These are phyloP conservation scores for Drosophila trapezifrons DNA, from an alignment of 1,140 invertebrate genomes.

Conservation along the genomic window DNA sequence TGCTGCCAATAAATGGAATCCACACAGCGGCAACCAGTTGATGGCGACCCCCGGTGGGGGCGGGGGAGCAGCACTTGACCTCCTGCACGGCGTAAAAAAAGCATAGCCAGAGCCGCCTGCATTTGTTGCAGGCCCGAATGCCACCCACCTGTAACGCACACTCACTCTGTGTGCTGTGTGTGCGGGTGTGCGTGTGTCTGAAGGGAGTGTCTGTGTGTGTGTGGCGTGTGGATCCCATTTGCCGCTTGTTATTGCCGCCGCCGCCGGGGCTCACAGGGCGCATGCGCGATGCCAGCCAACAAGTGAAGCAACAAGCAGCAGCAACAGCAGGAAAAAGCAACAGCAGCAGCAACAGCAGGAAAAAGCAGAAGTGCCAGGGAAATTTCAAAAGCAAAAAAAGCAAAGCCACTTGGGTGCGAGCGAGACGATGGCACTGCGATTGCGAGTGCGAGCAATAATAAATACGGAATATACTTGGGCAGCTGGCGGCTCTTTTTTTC, in stretches of 20 bases:
- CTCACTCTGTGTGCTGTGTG: conserved; percentile 9
- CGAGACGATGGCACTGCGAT: conserved; percentile 15
- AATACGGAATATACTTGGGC: conserved; percentile 58
- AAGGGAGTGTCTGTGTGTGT: conserved; percentile 25
- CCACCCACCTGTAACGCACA: conserved; percentile 72
- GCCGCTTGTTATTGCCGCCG: conserved; percentile 57
- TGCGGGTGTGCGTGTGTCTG: neutral
- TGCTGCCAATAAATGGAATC: conserved; percentile 46
- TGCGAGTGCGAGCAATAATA: conserved; percentile 52
- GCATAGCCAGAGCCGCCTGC: conserved; percentile 22
- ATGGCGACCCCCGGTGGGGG: conserved; percentile 18
- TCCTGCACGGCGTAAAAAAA: conserved; percentile 20
- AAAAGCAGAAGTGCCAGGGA: conserved; percentile 22
- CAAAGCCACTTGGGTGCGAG: conserved; percentile 5
- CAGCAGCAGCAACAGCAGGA: conserved; percentile 12
- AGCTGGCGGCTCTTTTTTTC: conserved; percentile 60
- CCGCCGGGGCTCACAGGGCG: conserved; percentile 30
- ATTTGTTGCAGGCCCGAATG: conserved; percentile 42
- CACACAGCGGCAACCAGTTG: conserved; percentile 75
- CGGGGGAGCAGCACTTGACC: conserved; percentile 38
- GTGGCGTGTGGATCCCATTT: conserved; percentile 58
- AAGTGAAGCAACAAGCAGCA: conserved; percentile 79
- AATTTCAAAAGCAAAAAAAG: conserved; percentile 17
- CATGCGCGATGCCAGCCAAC: conserved; percentile 66
- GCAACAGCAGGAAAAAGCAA: conserved; percentile 30